Evolutionary conservation across 1,140 invertebrate genomes (phyloP).

Genomic region (Sitobion miscanthi): DNA sequence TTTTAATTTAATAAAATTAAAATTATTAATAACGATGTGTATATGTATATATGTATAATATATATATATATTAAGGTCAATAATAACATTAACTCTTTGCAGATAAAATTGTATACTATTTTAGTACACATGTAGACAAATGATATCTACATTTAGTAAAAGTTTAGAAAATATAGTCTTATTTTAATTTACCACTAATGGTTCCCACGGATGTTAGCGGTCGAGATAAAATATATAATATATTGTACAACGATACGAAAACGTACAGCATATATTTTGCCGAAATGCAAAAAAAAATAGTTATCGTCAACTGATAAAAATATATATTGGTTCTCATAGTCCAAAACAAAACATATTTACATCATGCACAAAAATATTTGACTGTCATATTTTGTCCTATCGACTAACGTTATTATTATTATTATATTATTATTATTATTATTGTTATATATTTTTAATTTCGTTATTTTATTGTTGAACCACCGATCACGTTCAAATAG

Average conservation of each 20-base stretch:
- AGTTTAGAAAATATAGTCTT: slow-evolving; percentile 17
- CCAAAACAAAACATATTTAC: not conserved
- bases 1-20: not conserved
- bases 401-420: slow-evolving; percentile 13
- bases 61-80: not conserved
- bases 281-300: slow-evolving; percentile 20
- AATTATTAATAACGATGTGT: not conserved
- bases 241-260: not conserved
- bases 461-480: not conserved
- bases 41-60: not conserved
- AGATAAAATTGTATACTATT: not conserved
- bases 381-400: not conserved
- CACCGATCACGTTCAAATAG: not conserved
- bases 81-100: not conserved
- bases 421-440: not conserved
- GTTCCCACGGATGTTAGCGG: slow-evolving; percentile 52
- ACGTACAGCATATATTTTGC: not conserved
- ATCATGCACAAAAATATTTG: not conserved
- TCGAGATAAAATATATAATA: slow-evolving; percentile 22
- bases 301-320: slow-evolving; percentile 41
- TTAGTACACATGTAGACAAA: not conserved
- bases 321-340: slow-evolving; percentile 32
- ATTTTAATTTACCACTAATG: not conserved
- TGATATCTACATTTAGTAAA: not conserved
- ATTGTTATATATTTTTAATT: not conserved